Evolutionary conservation across 2,888 invertebrate genomes (phyloP), one percentile per base, ranked within the genome.

Genomic region (Perithous albicinctus): DNA sequence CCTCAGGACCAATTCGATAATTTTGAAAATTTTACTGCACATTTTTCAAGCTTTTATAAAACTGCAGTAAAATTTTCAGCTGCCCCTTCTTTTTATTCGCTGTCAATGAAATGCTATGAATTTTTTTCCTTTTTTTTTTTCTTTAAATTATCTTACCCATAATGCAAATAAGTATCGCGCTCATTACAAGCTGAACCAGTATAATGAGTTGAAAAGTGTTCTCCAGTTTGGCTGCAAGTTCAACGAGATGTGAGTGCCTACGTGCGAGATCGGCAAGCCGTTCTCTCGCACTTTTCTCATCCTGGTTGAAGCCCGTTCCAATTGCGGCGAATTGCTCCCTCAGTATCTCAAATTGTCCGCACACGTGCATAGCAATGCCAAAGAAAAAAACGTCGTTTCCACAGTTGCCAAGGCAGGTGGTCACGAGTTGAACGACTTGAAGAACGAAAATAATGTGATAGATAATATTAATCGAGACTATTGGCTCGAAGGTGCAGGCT

Each of bases 331-430:
- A 84, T 67, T 89, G 85, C 8, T 73, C 78, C 51, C 86, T 87
- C 0, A 92, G 78, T 46, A 91, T 75, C 54, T 90, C 88, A 20
- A 92, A 86, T 43, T 92, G 92, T 3, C 90, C 92, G 67, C 92
- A 92, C 2, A 92, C 70, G 26, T 92, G 91, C 88, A 91, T 89
- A 2, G 88, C 78, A 5, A 90, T 70, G 12, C 87, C 86, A 48
- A 91, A 90, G 46, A 92, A 86, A 64, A 92, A 87, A 10, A 89
- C 86, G 59, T 91, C 89, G 35, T 87, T 87, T 12, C 89, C 89
- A 18, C 85, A 83, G 43, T 86, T 83, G 8, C 82, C 84, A 12
- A 85, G 73, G 18, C 84, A 85, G 18, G 84, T 84, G n/a, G 84
- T 74, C 41, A 87, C 77, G 41, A 83, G 67, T 69, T 85, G 85